Percentiles rank a stretch among this genome's conserved stretches.
phyloP scores from a whole-genome alignment of 2,113 vertebrate genomes.

The Eptesicus fuscus region DNA sequence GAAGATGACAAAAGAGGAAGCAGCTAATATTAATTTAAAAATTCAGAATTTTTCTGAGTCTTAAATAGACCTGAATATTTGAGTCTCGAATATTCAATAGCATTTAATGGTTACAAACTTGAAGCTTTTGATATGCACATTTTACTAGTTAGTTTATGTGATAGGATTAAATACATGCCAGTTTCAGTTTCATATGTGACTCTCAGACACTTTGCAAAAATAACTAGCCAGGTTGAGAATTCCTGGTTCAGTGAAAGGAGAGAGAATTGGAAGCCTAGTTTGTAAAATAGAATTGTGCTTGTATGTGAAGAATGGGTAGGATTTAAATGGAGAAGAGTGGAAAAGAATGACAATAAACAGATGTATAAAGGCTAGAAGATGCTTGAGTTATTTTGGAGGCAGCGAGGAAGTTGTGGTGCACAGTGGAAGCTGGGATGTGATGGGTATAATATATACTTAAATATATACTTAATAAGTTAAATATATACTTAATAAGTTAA shows the following conservation, averaged over 20 bases:
- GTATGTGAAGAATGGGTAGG: background rate
- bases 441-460: background rate
- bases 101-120: background rate
- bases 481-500: background rate
- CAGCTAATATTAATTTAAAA: background rate
- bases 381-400: background rate
- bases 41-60: background rate
- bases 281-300: background rate
- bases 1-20: background rate
- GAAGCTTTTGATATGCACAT: background rate
- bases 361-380: background rate
- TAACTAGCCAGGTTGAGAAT: background rate
- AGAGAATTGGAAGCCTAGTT: background rate
- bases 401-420: background rate
- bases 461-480: background rate
- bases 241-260: background rate
- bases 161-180: background rate
- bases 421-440: background rate
- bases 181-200: background rate
- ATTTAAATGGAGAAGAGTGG: background rate
- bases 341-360: background rate
- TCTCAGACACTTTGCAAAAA: background rate
- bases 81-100: background rate
- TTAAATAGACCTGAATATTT: background rate
- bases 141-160: background rate